Conservation (phyloP, 2,797 vertebrate species). For the Pyrocephalus nanus region DNA sequence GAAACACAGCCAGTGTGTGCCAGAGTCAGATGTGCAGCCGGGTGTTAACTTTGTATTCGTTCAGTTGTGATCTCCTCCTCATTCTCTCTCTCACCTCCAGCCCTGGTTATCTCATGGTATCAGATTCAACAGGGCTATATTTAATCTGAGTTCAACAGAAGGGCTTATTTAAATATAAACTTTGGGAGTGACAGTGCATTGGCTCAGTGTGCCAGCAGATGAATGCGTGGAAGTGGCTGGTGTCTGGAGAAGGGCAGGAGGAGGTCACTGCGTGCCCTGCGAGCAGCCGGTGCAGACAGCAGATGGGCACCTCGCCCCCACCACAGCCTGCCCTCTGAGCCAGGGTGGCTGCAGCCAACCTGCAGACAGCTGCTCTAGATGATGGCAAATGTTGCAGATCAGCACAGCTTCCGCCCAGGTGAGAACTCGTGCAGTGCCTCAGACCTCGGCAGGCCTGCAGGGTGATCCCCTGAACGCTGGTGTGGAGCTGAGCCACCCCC, state of each 20-base stretch:
- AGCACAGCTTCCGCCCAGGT: background rate
- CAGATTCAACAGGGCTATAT: constrained; percentile 33
- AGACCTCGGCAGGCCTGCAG: background rate
- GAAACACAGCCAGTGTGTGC: background rate
- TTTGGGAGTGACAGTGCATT: background rate
- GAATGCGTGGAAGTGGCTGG: background rate
- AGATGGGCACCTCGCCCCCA: background rate
- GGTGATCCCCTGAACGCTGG: rapidly evolving
- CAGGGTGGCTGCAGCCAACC: background rate
- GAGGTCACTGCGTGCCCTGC: background rate
- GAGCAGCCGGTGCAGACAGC: background rate
- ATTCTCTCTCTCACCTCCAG: background rate
- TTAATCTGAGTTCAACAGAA: constrained; percentile 56
- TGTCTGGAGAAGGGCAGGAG: background rate
- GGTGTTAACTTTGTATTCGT: background rate
- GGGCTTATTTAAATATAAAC: constrained; percentile 65
- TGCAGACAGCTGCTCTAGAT: background rate
- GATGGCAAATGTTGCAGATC: background rate
- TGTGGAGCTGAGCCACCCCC: background rate
- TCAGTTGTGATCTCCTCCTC: constrained; percentile 30
- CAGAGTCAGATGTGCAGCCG: constrained; percentile 20
- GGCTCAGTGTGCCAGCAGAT: background rate
- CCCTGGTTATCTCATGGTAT: constrained; percentile 52
- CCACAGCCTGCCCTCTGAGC: background rate
- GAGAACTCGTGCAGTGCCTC: rapidly evolving